Conservation (phyloP, 2,797 vertebrate species). For the Melanotaenia maccullochi region DNA sequence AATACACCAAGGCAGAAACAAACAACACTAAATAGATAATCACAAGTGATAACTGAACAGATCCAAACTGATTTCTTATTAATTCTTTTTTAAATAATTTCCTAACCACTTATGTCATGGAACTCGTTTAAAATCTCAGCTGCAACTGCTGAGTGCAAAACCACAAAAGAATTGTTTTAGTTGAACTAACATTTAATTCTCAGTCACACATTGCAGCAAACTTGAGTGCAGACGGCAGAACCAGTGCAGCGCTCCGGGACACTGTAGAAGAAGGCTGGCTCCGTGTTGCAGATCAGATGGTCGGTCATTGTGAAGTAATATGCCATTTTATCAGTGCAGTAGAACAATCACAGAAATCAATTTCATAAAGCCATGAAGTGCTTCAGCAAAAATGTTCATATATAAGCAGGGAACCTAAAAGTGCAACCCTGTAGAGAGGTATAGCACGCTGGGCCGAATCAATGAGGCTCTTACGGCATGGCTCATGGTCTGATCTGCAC, state of each 20-base stretch:
- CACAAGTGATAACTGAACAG: conserved; percentile 71
- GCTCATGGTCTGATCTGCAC: conserved; percentile 86
- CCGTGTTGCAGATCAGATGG: conserved; percentile 55
- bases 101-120: conserved; percentile 47
- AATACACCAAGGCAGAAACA: conserved; percentile 83
- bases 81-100: conserved; percentile 57
- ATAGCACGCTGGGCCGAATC: conserved; percentile 70
- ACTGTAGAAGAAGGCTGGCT: conserved; percentile 58
- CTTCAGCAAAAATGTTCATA: conserved; percentile 75
- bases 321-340: conserved; percentile 77
- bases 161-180: conserved; percentile 49
- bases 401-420: conserved; percentile 82
- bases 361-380: conserved; percentile 64
- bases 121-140: conserved; percentile 56
- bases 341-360: conserved; percentile 75
- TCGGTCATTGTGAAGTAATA: conserved; percentile 47
- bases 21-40: conserved; percentile 80
- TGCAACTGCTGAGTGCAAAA: conserved; percentile 42
- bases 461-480: conserved; percentile 64
- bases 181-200: conserved; percentile 49
- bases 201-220: conserved; percentile 62
- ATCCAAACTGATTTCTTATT: conserved; percentile 65
- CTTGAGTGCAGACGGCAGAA: conserved; percentile 46
- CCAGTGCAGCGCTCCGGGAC: conserved; percentile 49
- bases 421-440: conserved; percentile 78